Evolutionary conservation across 2,113 vertebrate genomes (phyloP), one percentile per base, ranked within the genome.

Genomic region (Rhegmatorhina hoffmannsi): DNA sequence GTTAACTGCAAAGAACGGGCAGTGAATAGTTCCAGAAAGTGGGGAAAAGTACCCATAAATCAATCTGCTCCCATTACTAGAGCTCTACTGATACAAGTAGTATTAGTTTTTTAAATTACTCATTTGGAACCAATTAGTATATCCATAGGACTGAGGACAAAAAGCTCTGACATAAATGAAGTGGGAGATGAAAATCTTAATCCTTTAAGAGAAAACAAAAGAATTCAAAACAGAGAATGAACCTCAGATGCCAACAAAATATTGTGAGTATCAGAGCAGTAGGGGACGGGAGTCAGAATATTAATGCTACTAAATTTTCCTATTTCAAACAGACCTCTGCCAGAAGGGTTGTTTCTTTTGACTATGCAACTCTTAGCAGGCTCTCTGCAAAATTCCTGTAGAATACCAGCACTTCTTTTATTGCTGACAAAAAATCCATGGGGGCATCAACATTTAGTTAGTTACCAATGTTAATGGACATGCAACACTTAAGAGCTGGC

Each of bases 381-480:
- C 7, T 66, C 38, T 56, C 36, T 43, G 44, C 59, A 89, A 64
- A 94, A 64, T n/a, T 93, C 63, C 53, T 73, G 17, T 49, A 47
- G 26, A 80, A 80, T 25, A 62, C 4, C n/a, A 77, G 36, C 13
- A 40, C 46, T 74, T 44, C 33, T 77, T 20, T 63, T 55, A n/a
- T 7, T 87, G 53, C 19, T 19, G 47, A 67, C 21, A 36, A 80
- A 43, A 92, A 80, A 83, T 44, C 53, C 19, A 88, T 2, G 5
- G 34, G 3, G 13, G 12, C 12, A 33, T 33, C 34, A 72, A 46
- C 33, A 53, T 64, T 47, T 73, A 58, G 5, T 36, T 55, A 55
- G 36, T 44, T 87, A 44, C 67, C 74, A 79, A 49, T 29, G 43
- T 34, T 81, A 75, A 81, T 0, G 0, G 69, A 74, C 0, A 0